Conservation (phyloP, 2,888 invertebrate genomes). For the Eledone cirrhosa region DNA sequence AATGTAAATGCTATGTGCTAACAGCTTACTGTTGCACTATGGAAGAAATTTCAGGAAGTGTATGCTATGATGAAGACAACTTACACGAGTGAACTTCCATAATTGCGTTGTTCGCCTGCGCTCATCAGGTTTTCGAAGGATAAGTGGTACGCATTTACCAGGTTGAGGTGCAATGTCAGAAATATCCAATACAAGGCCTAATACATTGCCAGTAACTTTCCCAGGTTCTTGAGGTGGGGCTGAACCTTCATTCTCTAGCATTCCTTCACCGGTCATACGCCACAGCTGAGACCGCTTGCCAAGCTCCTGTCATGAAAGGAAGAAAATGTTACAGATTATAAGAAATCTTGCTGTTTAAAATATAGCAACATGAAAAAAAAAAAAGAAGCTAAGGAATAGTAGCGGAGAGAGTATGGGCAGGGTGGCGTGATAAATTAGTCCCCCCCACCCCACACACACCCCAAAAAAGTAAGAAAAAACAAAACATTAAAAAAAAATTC, state of each 20-base stretch:
- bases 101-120: constrained; percentile 88
- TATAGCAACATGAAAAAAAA: too few species aligned
- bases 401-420: too few species aligned
- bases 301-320: constrained; percentile 47
- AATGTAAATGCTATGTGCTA: too few species aligned
- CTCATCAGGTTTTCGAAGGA: constrained; percentile 83
- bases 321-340: too few species aligned
- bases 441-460: too few species aligned
- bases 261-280: constrained; percentile 89
- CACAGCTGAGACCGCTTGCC: constrained; percentile 80
- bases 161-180: constrained; percentile 88
- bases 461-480: too few species aligned
- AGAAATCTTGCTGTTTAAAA: too few species aligned
- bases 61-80: constrained; percentile 10
- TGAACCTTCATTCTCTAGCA: constrained; percentile 92
- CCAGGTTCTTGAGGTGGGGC: constrained; percentile 69
- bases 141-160: constrained; percentile 78
- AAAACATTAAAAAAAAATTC: background rate
- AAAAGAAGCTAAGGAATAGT: too few species aligned
- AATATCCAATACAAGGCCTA: constrained; percentile 81
- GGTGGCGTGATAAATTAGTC: too few species aligned
- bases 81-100: constrained; percentile 81
- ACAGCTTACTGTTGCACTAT: too few species aligned
- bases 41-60: too few species aligned
- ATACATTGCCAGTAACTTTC: constrained; percentile 41